Conservation (phyloP, 2,113 vertebrate species). For the Muscicapa adusta region DNA sequence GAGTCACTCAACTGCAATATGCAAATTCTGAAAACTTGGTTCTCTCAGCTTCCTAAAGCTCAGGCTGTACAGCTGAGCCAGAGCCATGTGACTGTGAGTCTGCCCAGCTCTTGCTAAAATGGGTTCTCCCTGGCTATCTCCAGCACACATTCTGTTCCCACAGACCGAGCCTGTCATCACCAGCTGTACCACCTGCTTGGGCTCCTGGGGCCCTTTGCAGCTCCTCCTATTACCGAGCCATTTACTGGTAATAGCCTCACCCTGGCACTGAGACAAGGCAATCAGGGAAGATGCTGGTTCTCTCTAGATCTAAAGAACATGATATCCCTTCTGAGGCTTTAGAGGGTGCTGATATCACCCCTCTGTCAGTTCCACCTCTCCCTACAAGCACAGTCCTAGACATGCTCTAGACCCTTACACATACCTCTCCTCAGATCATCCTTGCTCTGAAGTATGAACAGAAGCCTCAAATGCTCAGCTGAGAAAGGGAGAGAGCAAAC, state of each 20-base stretch:
- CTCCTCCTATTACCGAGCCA: constrained; percentile 1
- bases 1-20: not conserved
- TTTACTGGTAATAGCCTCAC: not conserved
- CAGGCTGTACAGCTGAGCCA: constrained; percentile 13
- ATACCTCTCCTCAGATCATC: not conserved
- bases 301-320: not conserved
- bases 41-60: not conserved
- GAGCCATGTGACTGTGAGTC: constrained; percentile 21
- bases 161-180: constrained; percentile 18
- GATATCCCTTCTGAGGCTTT: not conserved
- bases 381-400: not conserved
- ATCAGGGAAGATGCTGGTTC: not conserved
- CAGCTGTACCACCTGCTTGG: constrained; percentile 42
- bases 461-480: not conserved
- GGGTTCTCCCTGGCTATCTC: constrained; percentile 19
- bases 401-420: not conserved
- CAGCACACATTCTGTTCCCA: constrained; percentile 44
- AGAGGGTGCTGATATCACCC: not conserved
- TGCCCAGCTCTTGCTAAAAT: constrained; percentile 41
- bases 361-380: not conserved
- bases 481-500: not conserved
- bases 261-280: not conserved
- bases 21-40: not conserved
- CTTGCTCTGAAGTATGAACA: not conserved
- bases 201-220: not conserved